phyloP scores from a whole-genome alignment of 2,113 vertebrate species.

The Kryptolebias marmoratus region DNA sequence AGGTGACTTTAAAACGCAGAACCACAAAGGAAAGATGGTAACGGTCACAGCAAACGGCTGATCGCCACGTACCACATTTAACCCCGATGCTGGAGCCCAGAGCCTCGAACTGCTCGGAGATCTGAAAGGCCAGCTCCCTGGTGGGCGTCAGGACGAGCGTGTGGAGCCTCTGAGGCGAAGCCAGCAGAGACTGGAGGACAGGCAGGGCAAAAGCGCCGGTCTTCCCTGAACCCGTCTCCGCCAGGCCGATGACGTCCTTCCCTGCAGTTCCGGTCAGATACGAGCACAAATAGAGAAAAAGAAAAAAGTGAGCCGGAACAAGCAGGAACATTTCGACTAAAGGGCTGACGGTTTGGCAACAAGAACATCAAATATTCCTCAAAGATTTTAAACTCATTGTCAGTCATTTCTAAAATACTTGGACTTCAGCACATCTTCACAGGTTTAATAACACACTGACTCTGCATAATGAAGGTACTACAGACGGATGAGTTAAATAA shows the following conservation, averaged over 20 bases:
- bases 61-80: constrained; percentile 83
- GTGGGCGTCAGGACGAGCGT: constrained; percentile 95
- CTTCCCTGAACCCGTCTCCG: constrained; percentile 98
- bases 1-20: not conserved
- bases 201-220: constrained; percentile 96
- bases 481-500: too few relatives aligned
- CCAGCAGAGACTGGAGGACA: constrained; percentile 91
- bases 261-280: constrained; percentile 65
- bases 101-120: constrained; percentile 97
- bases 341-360: too few relatives aligned
- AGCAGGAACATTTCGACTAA: too few relatives aligned
- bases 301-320: not conserved
- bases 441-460: too few relatives aligned
- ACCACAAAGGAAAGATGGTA: not conserved
- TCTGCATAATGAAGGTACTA: too few relatives aligned
- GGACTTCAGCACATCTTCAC: too few relatives aligned
- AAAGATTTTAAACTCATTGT: too few relatives aligned
- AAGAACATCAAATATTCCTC: too few relatives aligned
- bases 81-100: constrained; percentile 96
- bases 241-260: constrained; percentile 92
- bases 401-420: too few relatives aligned
- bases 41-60: fast-evolving
- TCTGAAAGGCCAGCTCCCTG: constrained; percentile 96
- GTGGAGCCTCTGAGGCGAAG: constrained; percentile 90
- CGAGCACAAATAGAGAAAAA: not conserved